These are phyloP conservation scores for Enteromius treurensis DNA, from an alignment of 2,797 vertebrate genomes.

Conservation along the genomic window DNA sequence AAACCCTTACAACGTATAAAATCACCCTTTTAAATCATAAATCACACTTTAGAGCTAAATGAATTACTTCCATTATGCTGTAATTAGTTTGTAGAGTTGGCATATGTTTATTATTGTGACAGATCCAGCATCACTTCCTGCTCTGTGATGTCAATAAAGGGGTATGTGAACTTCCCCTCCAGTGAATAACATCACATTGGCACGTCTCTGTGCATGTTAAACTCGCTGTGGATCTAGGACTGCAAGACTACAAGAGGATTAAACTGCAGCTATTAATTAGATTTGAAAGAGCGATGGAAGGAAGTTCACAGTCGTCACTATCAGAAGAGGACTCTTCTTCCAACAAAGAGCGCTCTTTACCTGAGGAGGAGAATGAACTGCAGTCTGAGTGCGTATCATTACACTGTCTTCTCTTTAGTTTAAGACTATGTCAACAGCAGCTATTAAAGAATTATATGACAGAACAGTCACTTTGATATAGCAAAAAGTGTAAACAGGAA, in stretches of 20 bases:
- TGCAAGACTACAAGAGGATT: not conserved
- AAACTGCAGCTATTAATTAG: slow-evolving; percentile 16
- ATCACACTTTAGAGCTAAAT: not conserved
- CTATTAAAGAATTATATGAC: not conserved
- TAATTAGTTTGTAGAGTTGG: not conserved
- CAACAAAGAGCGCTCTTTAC: slow-evolving; percentile 42
- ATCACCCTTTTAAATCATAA: not conserved
- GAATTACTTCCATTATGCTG: not conserved
- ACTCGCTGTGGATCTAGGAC: slow-evolving; percentile 1
- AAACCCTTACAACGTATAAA: slow-evolving; percentile 18
- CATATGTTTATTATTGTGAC: not conserved
- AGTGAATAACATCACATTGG: not conserved
- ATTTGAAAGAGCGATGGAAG: slow-evolving; percentile 43
- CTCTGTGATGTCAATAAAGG: slow-evolving; percentile 23
- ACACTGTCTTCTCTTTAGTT: not conserved
- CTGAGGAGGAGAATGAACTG: slow-evolving; percentile 44
- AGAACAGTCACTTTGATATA: not conserved
- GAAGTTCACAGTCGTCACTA: slow-evolving; percentile 49
- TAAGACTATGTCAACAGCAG: not conserved
- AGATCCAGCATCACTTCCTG: slow-evolving; percentile 40
- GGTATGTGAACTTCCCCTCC: slow-evolving; percentile 50
- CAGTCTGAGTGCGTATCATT: slow-evolving; percentile 47
- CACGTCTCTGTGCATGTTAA: not conserved
- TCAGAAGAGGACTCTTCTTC: slow-evolving; percentile 53
- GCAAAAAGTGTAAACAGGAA: not conserved